phyloP scores from a whole-genome alignment of 2,113 vertebrate species.

The Megalops atlanticus region DNA sequence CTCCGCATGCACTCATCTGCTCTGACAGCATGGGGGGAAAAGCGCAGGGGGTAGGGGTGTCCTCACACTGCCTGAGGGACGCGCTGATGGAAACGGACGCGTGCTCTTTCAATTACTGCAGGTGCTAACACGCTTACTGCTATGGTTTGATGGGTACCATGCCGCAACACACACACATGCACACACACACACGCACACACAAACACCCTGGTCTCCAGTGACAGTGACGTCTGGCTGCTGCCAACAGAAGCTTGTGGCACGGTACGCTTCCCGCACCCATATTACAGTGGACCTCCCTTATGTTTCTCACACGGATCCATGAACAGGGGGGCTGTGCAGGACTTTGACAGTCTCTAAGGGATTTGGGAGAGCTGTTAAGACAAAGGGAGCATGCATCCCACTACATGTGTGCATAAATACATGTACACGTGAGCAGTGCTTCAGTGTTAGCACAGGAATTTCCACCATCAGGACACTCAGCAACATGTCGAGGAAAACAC shows the following conservation, averaged over 20 bases:
- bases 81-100: background rate
- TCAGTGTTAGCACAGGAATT: too few species aligned
- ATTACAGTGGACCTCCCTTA: too few species aligned
- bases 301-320: too few species aligned
- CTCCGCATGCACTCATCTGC: background rate
- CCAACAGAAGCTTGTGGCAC: background rate
- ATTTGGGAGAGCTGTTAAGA: too few species aligned
- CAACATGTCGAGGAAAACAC: background rate
- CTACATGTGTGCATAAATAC: background rate
- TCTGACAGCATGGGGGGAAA: background rate
- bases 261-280: constrained; percentile 32
- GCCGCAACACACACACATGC: background rate
- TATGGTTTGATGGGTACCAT: background rate
- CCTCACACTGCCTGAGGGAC: background rate
- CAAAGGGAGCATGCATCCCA: background rate
- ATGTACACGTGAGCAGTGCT: background rate
- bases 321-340: too few species aligned
- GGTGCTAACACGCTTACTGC: background rate
- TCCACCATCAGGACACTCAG: background rate
- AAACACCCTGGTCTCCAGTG: too few species aligned
- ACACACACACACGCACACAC: background rate
- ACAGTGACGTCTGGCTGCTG: too few species aligned
- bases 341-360: too few species aligned
- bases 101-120: background rate
- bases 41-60: too few species aligned